These are phyloP conservation scores for Parazoanthus darwini DNA, from an alignment of 92 coral and sea anemone species.

Conservation along the genomic window DNA sequence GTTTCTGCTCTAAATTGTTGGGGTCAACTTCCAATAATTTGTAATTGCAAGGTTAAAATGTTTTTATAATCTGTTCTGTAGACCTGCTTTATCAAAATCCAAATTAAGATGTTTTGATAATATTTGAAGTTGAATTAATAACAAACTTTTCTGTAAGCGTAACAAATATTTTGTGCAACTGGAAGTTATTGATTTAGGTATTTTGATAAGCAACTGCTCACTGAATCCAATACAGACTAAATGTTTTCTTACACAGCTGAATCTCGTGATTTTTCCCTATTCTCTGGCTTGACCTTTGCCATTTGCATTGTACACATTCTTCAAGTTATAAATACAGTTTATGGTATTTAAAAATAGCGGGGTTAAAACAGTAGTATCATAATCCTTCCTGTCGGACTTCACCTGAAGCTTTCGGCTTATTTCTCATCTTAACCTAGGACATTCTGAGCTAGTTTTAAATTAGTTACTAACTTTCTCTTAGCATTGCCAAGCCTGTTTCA, in stretches of 20 bases:
- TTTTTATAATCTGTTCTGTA: no score
- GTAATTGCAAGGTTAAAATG: not conserved
- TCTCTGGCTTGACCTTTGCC: constrained; percentile 3
- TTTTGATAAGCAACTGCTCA: not conserved
- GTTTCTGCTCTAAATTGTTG: not conserved
- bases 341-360: not conserved
- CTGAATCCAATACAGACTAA: not conserved
- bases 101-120: not conserved
- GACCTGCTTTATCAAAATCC: not conserved
- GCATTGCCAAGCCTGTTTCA: not conserved
- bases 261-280: constrained; percentile 5
- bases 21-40: not conserved
- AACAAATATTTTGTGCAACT: no score
- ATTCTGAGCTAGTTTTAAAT: not conserved
- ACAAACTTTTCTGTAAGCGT: not conserved
- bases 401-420: not conserved
- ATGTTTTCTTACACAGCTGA: not conserved
- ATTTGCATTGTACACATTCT: constrained; percentile 6
- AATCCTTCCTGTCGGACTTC: not conserved
- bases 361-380: not conserved
- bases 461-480: not conserved
- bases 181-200: not conserved
- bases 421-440: not conserved
- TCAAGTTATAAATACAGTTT: not conserved
- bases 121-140: not conserved